Percentiles rank a stretch among this genome's conserved stretches.
Evolutionary conservation across 1,140 invertebrate genomes (phyloP).

Genomic region (Drusus annulatus): DNA sequence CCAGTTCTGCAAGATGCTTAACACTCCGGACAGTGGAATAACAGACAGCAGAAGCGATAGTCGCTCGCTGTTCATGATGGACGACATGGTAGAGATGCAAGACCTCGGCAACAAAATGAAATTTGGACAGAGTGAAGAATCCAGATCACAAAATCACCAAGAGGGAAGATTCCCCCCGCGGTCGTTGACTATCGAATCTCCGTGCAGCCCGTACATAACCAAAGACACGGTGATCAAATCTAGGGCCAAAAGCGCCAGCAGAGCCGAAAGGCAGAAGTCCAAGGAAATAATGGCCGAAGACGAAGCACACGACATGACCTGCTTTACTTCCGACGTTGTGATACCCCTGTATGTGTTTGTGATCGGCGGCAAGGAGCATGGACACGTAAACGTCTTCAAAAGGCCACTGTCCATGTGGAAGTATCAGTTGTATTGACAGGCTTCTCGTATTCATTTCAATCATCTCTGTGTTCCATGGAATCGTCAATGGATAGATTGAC

Average conservation of each 20-base stretch:
- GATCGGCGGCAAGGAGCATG: slow-evolving; percentile 78
- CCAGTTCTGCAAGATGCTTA: slow-evolving; percentile 68
- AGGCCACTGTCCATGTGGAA: slow-evolving; percentile 79
- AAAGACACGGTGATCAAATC: slow-evolving; percentile 56
- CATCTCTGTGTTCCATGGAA: not conserved
- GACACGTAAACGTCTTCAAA: slow-evolving; percentile 78
- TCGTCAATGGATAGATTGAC: not conserved
- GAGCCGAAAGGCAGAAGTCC: slow-evolving; percentile 61
- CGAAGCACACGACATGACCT: slow-evolving; percentile 53
- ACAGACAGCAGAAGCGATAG: slow-evolving; percentile 67
- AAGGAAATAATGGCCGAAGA: slow-evolving; percentile 55
- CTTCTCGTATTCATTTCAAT: not conserved
- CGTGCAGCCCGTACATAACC: slow-evolving; percentile 52
- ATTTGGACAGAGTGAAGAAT: slow-evolving; percentile 61
- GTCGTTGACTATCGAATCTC: slow-evolving; percentile 63
- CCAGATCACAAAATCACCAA: slow-evolving; percentile 59
- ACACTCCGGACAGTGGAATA: slow-evolving; percentile 72
- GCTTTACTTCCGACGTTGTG: slow-evolving; percentile 61
- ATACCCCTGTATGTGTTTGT: slow-evolving; percentile 77
- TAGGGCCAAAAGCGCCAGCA: slow-evolving; percentile 64
- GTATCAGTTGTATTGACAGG: slow-evolving; percentile 70
- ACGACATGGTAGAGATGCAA: slow-evolving; percentile 60
- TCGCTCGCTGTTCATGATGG: slow-evolving; percentile 54
- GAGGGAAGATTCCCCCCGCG: slow-evolving; percentile 63
- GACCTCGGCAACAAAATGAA: slow-evolving; percentile 60